A percentile compares a stretch with the other conserved stretches of the same genome.
Conservation (phyloP, 1,140 invertebrate genomes). For the Musca domestica region DNA sequence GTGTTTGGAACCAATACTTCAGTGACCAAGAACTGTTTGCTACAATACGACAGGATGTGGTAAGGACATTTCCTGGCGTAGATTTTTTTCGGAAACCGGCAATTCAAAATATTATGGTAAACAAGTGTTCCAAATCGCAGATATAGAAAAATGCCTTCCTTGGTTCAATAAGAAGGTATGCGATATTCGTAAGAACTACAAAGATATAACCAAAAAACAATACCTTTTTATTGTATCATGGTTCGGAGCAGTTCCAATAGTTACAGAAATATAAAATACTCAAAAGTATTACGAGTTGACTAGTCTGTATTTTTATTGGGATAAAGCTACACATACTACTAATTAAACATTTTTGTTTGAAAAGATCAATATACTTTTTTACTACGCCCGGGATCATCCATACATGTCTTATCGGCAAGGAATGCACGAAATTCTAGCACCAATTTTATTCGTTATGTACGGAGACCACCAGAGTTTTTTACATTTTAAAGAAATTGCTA, state of each 20-base stretch:
- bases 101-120: slow-evolving; percentile 69
- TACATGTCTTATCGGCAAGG: slow-evolving; percentile 75
- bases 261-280: no score
- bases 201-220: no score
- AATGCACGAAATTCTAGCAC: slow-evolving; percentile 82
- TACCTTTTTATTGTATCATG: no score
- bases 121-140: no score
- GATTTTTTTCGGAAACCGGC: slow-evolving; percentile 70
- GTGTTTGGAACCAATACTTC: slow-evolving; percentile 79
- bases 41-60: slow-evolving; percentile 76
- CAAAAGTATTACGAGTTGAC: no score
- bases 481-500: slow-evolving; percentile 48
- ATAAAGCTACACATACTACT: no score
- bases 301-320: no score
- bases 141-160: no score
- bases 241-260: no score
- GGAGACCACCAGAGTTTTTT: slow-evolving; percentile 68
- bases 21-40: slow-evolving; percentile 72
- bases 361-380: slow-evolving; percentile 57
- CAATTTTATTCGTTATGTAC: slow-evolving; percentile 71
- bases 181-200: no score
- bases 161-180: no score
- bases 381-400: slow-evolving; percentile 71
- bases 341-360: not conserved
- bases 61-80: slow-evolving; percentile 76